These are phyloP conservation scores for Pyrgus malvae DNA, from an alignment of 2,888 invertebrate species.

Conservation along the genomic window DNA sequence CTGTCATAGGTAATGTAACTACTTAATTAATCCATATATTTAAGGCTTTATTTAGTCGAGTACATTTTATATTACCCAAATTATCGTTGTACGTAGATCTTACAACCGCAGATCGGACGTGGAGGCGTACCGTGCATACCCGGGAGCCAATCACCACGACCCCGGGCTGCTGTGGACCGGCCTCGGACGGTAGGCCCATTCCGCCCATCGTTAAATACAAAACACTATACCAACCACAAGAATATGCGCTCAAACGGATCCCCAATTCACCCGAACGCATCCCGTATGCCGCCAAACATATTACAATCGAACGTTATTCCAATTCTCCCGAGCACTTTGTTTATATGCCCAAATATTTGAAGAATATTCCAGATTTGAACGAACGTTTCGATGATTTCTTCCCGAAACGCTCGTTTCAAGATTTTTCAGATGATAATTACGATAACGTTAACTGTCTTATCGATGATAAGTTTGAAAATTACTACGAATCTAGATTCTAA, in stretches of 20 bases:
- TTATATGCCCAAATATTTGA: constrained; percentile 18
- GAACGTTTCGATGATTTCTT: not conserved
- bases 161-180: constrained; percentile 86
- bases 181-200: constrained; percentile 67
- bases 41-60: not conserved
- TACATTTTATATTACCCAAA: constrained; percentile 10
- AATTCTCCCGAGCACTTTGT: constrained; percentile 8
- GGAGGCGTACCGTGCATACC: constrained; percentile 65
- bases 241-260: constrained; percentile 1
- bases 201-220: constrained; percentile 27
- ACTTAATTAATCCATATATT: not conserved
- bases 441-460: not conserved
- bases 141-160: constrained; percentile 83
- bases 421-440: not conserved
- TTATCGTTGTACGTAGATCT: constrained; percentile 72
- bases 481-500: not conserved
- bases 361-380: constrained; percentile 10
- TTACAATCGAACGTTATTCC: not conserved
- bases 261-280: constrained; percentile 3
- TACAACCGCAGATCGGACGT: constrained; percentile 83
- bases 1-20: not conserved
- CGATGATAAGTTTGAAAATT: not conserved
- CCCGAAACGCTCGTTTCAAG: not conserved
- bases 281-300: not conserved
- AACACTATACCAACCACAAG: not conserved